These are phyloP conservation scores for Anseranas semipalmata DNA, from an alignment of 2,113 vertebrate genomes.

Conservation along the genomic window DNA sequence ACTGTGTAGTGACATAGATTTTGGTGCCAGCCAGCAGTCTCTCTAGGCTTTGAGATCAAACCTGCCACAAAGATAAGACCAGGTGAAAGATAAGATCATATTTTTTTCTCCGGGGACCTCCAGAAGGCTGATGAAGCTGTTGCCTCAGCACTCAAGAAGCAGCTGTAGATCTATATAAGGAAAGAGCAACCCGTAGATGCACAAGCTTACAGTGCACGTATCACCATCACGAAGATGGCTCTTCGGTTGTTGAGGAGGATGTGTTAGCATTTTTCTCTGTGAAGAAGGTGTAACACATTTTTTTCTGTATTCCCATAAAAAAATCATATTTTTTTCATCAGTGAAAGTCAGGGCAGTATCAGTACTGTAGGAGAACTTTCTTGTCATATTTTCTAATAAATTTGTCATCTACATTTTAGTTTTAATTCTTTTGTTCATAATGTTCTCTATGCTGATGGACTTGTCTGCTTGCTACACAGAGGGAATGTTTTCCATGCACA, in stretches of 20 bases:
- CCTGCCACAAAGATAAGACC: not conserved
- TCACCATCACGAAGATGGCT: conserved; percentile 17
- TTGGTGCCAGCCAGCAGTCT: not conserved
- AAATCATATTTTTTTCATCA: not conserved
- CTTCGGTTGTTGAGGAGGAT: not conserved
- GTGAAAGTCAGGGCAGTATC: not conserved
- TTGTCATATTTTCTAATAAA: not conserved
- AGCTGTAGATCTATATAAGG: conserved; percentile 2
- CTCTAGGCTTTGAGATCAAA: not conserved
- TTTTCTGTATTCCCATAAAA: not conserved
- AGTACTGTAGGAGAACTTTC: not conserved
- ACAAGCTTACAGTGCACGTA: fast-evolving
- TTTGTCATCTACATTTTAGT: not conserved
- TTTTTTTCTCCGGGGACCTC: not conserved
- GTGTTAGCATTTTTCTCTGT: not conserved
- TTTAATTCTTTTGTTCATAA: not conserved
- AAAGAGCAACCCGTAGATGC: not conserved
- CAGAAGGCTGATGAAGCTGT: not conserved
- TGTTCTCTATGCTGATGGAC: not conserved
- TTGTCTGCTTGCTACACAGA: not conserved
- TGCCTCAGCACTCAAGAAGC: not conserved
- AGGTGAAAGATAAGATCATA: too few relatives aligned
- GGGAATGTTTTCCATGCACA: not conserved
- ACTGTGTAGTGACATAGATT: not conserved
- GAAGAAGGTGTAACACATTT: not conserved